A percentile compares a stretch with the other conserved stretches of the same genome.
Evolutionary conservation across 2,888 invertebrate species (phyloP).

Genomic region (Scotopteryx bipunctaria): DNA sequence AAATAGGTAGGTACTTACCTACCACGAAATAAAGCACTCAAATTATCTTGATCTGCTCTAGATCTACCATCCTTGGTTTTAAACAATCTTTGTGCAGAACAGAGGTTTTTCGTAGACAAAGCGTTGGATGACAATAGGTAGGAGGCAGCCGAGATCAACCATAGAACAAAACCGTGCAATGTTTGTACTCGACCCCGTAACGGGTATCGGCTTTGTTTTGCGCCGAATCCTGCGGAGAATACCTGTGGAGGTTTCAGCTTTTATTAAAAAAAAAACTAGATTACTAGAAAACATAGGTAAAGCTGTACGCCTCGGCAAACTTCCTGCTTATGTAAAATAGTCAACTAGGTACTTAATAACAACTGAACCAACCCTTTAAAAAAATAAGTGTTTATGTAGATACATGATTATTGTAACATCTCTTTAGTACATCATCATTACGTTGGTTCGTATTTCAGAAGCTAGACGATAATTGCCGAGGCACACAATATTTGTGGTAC

Average conservation of each 20-base stretch:
- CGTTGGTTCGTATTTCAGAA: too few relatives aligned
- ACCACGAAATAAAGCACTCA: too few relatives aligned
- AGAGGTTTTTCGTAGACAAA: slow-evolving; percentile 54
- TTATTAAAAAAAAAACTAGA: slow-evolving; percentile 10
- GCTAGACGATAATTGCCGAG: too few relatives aligned
- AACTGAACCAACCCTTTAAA: too few relatives aligned
- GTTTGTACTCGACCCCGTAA: slow-evolving; percentile 41
- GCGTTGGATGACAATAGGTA: slow-evolving; percentile 53
- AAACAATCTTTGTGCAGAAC: slow-evolving; percentile 36
- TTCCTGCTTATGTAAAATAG: too few relatives aligned
- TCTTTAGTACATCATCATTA: too few relatives aligned
- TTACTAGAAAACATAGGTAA: neutral
- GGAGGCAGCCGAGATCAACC: slow-evolving; percentile 55
- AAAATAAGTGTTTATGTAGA: too few relatives aligned
- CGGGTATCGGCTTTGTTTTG: slow-evolving; percentile 27
- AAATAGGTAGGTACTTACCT: neutral
- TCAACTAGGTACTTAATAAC: too few relatives aligned
- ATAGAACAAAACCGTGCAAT: slow-evolving; percentile 55
- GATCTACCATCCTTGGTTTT: neutral
- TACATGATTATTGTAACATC: too few relatives aligned
- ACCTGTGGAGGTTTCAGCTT: slow-evolving; percentile 5
- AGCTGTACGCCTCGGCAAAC: too few relatives aligned
- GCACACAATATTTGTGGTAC: too few relatives aligned
- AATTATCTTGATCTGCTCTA: neutral
- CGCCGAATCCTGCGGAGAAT: slow-evolving; percentile 12